A percentile compares a stretch with the other conserved stretches of the same genome.
Conservation (phyloP, 1,140 invertebrate species). For the Plectrocnemia conspersa region DNA sequence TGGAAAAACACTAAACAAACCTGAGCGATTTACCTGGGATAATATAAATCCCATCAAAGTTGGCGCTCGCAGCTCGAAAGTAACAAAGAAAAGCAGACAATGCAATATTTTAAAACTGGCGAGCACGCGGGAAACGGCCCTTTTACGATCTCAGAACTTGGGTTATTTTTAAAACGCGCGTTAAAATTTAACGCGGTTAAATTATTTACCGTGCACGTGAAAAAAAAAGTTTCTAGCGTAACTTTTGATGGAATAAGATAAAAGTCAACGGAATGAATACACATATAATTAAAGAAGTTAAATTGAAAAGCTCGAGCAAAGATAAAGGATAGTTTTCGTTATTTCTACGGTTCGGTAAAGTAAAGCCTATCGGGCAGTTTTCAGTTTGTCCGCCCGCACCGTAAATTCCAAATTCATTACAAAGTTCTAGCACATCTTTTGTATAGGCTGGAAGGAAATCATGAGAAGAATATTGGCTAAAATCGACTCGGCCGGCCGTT, state of each 20-base stretch:
- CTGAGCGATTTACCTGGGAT: constrained; percentile 16
- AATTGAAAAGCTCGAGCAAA: background rate
- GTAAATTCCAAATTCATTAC: constrained; percentile 35
- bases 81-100: constrained; percentile 25
- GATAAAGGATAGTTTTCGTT: background rate
- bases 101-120: constrained; percentile 31
- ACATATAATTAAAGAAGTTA: no score
- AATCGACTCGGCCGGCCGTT: constrained; percentile 8
- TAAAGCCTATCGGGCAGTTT: constrained; percentile 2
- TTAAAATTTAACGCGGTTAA: no score
- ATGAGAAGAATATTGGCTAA: constrained; percentile 16
- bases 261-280: no score
- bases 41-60: constrained; percentile 26
- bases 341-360: no score
- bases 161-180: no score
- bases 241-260: no score
- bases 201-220: no score
- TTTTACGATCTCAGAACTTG: no score
- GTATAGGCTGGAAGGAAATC: background rate
- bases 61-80: constrained; percentile 6
- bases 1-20: background rate
- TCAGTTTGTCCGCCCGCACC: constrained; percentile 5
- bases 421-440: constrained; percentile 29
- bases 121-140: no score
- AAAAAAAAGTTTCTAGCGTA: no score